Base-by-base conservation (phyloP, 2,113 vertebrate species). In the Paralichthys olivaceus region DNA sequence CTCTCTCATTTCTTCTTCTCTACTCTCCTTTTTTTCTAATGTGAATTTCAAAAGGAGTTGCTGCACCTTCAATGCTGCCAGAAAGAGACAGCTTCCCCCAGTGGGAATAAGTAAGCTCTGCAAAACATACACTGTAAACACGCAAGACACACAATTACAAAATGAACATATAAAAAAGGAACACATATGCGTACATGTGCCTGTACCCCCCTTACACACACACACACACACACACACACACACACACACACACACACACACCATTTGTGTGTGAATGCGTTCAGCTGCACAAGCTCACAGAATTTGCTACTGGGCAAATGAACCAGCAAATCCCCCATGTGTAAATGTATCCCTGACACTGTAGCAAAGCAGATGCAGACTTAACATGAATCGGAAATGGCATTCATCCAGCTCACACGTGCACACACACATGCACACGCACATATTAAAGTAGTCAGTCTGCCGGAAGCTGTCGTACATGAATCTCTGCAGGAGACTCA, bases 271-370 rank as follows among this genome's bases (percentile, higher is more conserved):
- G 47, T n/a, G 68, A 28, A 26, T 29, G 79, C 74, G 61, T 68
- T 85, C 60, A 26, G 72, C 54, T 26, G 29, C 69, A 75, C 58
- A 70, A 20, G 56, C 78, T 73, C 58, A 82, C 37, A 76, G 79
- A 85, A 78, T 85, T 29, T 60, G 81, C 84, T 83, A 63, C 72
- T 77, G 75, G 89, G 72, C 69, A 90, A 90, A 81, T 90, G 70
- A 92, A 90, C 83, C 87, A 90, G 86, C 78, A 87, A 82, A 87
- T 89, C 76, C 53, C 69, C 81, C 74, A 89, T 87, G 84, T 88
- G 86, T 69, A 85, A 70, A 84, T 81, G 43, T 81, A 78, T 84
- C 76, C 45, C 83, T 91, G 86, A 88, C 87, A 87, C 77, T 65
- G 66, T 60, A 82, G 81, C 83, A 84, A 80, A 84, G 79, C 90